A percentile compares a stretch with the other conserved stretches of the same genome.
These are phyloP conservation scores for Speoplatyrhinus poulsoni DNA, from an alignment of 2,113 vertebrate species.

Conservation along the genomic window DNA sequence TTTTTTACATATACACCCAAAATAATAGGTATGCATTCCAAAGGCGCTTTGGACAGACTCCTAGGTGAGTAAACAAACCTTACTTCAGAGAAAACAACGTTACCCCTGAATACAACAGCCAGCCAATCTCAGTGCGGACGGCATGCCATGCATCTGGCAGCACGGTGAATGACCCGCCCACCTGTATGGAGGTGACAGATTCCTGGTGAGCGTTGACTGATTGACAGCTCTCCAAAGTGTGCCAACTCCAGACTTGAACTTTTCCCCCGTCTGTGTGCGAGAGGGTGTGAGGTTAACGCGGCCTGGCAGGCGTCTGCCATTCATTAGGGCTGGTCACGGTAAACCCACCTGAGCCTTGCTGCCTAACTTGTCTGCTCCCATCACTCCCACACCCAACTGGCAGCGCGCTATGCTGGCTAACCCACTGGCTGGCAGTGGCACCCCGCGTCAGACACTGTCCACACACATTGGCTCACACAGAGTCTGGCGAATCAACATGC, in stretches of 20 bases:
- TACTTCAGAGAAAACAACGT: conserved; percentile 23
- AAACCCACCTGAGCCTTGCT: conserved; percentile 61
- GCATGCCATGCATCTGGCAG: not conserved
- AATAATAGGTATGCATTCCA: conserved; percentile 31
- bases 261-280: conserved; percentile 79
- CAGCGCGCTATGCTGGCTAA: conserved; percentile 19
- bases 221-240: conserved; percentile 74
- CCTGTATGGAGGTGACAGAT: conserved; percentile 77
- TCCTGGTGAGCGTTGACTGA: conserved; percentile 78
- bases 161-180: conserved; percentile 49
- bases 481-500: not conserved
- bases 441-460: conserved; percentile 14
- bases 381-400: conserved; percentile 32
- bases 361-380: conserved; percentile 39
- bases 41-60: conserved; percentile 23
- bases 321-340: conserved; percentile 54
- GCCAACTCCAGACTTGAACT: conserved; percentile 81
- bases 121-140: conserved; percentile 16
- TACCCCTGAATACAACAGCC: conserved; percentile 15
- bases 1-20: conserved; percentile 20
- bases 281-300: conserved; percentile 57
- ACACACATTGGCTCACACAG: conserved; percentile 8
- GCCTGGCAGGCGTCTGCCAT: conserved; percentile 56
- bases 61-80: conserved; percentile 14
- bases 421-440: conserved; percentile 28